Evolutionary conservation across 2,888 invertebrate species (phyloP), one percentile per base, ranked within the genome.

Genomic region (Ernsta delagoae): DNA sequence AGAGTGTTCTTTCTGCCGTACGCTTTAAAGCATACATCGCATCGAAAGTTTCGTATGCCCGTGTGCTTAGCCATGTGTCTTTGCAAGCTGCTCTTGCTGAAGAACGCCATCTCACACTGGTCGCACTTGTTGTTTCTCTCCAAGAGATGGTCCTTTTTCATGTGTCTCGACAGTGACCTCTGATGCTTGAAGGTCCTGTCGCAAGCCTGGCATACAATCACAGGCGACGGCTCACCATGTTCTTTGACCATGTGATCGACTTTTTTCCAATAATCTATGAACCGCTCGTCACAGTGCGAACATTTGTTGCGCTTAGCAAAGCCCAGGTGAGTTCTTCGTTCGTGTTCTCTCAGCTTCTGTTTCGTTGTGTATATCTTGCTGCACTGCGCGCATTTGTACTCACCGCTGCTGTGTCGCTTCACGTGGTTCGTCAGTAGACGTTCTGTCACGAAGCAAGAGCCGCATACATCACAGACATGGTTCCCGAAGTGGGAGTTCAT

Each of bases 401-500:
- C 78, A 0, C 88, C 88, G 0, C 77, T 75, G 65, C 86, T 83
- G 66, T 89, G 88, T 0, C 80, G 82, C 50, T 83, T 84, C 31
- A 81, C 82, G 36, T 82, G 80, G 36, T 82, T 85, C 0, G 39
- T 8, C 39, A 57, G 39, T 6, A 39, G 8, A 39, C 57, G 57
- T 39, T 57, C 57, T 2, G 39, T 57, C 7, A 89, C 83, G 53
- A 89, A 90, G 0, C 89, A 88, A 0, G 85, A 83, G 34, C 85
- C 82, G 67, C 90, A 91, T 3, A 80, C 77, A 3, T 84, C 81
- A 57, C 90, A 91, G 1, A 85, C 74, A 48, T 81, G 88, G 71
- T 90, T 90, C 60, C 85, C 80, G 59, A 84, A 88, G 69, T 91
- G 91, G 0, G 79, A 73, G 43, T 88, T 86, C 89, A 90, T 90